Percentiles rank a stretch among this genome's conserved stretches.
Evolutionary conservation across 2,888 invertebrate species (phyloP).

Genomic region (Cristatella mucedo): DNA sequence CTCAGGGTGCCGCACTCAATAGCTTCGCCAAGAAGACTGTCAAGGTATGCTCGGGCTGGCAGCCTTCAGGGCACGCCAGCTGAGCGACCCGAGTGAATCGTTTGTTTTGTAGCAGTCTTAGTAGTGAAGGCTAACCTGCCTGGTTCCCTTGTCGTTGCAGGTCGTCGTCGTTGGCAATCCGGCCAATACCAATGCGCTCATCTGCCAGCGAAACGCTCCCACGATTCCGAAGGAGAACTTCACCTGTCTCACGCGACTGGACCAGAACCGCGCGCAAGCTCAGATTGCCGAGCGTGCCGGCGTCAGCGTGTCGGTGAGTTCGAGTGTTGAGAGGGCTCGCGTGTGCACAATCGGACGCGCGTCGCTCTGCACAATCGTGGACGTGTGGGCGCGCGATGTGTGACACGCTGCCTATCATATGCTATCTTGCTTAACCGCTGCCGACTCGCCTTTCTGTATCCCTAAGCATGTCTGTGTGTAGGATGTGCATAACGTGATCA

Average conservation of each 20-base stretch:
- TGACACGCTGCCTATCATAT: too few relatives aligned
- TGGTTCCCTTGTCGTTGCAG: slow-evolving; percentile 20
- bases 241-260: slow-evolving; percentile 90
- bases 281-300: slow-evolving; percentile 49
- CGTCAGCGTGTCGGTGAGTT: not conserved
- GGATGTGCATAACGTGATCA: slow-evolving; percentile 71
- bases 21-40: slow-evolving; percentile 75
- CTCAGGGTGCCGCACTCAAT: slow-evolving; percentile 82
- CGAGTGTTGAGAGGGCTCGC: too few relatives aligned
- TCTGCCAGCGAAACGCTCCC: slow-evolving; percentile 77
- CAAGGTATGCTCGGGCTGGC: slow-evolving; percentile 49
- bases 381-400: not conserved
- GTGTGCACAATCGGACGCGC: too few relatives aligned
- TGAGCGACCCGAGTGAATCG: too few relatives aligned
- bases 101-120: too few relatives aligned
- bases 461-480: too few relatives aligned
- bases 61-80: too few relatives aligned
- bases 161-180: slow-evolving; percentile 92
- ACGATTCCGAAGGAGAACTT: slow-evolving; percentile 90
- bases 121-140: too few relatives aligned
- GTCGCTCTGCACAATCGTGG: not conserved
- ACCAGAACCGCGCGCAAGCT: slow-evolving; percentile 89
- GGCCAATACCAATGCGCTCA: slow-evolving; percentile 92
- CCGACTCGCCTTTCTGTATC: too few relatives aligned
- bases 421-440: too few relatives aligned